phyloP scores from a whole-genome alignment of 2,888 invertebrate genomes.

The Pristionchus entomophagus region DNA sequence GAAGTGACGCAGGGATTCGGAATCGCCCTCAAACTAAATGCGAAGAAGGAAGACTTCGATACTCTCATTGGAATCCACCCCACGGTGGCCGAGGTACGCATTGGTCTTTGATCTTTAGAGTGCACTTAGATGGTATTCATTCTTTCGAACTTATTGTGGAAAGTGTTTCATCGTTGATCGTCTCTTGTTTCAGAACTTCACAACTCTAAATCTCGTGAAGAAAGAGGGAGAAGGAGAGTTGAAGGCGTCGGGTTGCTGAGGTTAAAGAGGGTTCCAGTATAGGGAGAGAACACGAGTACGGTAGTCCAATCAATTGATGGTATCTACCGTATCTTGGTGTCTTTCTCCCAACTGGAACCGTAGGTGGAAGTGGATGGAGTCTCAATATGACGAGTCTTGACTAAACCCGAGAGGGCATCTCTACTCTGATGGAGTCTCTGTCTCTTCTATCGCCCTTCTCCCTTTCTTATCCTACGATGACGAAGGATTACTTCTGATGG shows the following conservation, averaged over 20 bases:
- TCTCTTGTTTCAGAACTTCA: constrained; percentile 62
- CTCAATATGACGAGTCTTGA: constrained; percentile 67
- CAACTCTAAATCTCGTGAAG: constrained; percentile 66
- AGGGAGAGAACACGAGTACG: constrained; percentile 26
- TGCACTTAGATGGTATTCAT: no score
- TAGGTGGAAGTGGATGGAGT: constrained; percentile 48
- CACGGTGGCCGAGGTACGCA: constrained; percentile 80
- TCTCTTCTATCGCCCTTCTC: constrained; percentile 3
- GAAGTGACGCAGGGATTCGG: constrained; percentile 82
- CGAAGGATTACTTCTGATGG: constrained; percentile 41
- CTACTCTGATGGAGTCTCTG: constrained; percentile 53
- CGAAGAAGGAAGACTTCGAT: constrained; percentile 80
- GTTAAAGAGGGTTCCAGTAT: constrained; percentile 65
- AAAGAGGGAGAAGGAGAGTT: constrained; percentile 64
- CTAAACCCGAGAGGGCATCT: constrained; percentile 65
- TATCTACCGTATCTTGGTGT: constrained; percentile 25
- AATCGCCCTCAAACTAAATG: constrained; percentile 80
- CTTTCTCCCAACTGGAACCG: constrained; percentile 48
- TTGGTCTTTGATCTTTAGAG: not conserved
- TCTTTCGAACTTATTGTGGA: no score
- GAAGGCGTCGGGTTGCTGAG: constrained; percentile 70
- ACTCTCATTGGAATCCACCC: constrained; percentile 82
- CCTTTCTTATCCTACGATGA: constrained; percentile 16
- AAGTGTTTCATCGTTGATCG: not conserved
- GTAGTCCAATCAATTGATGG: constrained; percentile 6